Evolutionary conservation across 2,113 vertebrate species (phyloP).

Genomic region (Mus pahari): DNA sequence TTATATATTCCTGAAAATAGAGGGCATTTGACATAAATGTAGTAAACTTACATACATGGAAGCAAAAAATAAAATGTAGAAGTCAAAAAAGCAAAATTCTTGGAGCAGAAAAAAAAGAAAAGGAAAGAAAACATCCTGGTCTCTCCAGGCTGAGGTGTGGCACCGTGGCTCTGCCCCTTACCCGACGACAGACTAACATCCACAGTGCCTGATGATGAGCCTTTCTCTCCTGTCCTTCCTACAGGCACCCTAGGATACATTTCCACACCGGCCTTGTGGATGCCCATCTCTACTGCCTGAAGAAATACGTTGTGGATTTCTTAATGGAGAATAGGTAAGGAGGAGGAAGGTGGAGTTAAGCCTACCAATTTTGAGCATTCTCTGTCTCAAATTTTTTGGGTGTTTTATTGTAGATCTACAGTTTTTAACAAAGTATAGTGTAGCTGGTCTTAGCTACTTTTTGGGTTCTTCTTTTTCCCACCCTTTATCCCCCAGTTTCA

Average conservation of each 20-base stretch:
- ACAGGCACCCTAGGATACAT: constrained; percentile 95
- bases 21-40: neutral
- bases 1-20: neutral
- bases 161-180: neutral
- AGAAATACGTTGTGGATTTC: constrained; percentile 97
- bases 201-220: constrained; percentile 48
- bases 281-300: constrained; percentile 98
- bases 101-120: too few species aligned
- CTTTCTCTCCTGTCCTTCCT: constrained; percentile 56
- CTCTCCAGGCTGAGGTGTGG: neutral
- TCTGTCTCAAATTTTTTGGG: neutral
- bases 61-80: neutral
- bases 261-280: constrained; percentile 97
- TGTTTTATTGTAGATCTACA: neutral
- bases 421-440: neutral
- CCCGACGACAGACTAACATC: neutral
- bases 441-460: too few species aligned
- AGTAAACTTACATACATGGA: neutral
- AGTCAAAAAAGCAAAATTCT: neutral
- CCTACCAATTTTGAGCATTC: neutral
- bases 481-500: too few species aligned
- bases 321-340: constrained; percentile 93
- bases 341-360: constrained; percentile 11
- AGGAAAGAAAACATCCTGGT: neutral
- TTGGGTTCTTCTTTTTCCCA: too few species aligned